Evolutionary conservation across 2,888 invertebrate genomes (phyloP).

Genomic region (Platycheirus albimanus): DNA sequence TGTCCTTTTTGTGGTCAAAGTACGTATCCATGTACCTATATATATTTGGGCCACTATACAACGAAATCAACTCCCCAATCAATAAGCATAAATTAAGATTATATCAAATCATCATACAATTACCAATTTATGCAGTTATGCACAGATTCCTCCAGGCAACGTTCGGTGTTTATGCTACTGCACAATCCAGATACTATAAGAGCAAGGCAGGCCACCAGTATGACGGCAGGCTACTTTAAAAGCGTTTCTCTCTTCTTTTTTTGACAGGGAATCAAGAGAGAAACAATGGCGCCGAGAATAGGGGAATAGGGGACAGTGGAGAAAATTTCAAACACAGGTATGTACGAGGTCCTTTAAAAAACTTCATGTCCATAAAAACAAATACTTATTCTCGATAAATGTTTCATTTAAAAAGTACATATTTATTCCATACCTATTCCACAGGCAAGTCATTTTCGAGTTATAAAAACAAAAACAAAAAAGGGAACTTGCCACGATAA

Average conservation of each 20-base stretch:
- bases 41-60: constrained; percentile 23
- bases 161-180: constrained; percentile 12
- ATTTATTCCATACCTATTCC: no score
- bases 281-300: constrained; percentile 10
- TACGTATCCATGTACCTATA: not conserved
- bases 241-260: not conserved
- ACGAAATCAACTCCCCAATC: constrained; percentile 54
- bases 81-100: constrained; percentile 70
- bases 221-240: constrained; percentile 12
- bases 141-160: constrained; percentile 23
- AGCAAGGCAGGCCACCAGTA: not conserved
- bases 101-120: constrained; percentile 71
- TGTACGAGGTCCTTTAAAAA: no score
- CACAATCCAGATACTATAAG: constrained; percentile 3
- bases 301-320: no score
- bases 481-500: no score
- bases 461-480: no score
- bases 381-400: no score
- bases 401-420: no score
- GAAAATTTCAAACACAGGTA: no score
- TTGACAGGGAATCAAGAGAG: not conserved
- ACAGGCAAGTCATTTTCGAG: no score
- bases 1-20: not conserved
- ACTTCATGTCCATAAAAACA: no score
- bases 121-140: constrained; percentile 66